A percentile compares a stretch with the other conserved stretches of the same genome.
These are phyloP conservation scores for Ametastegia equiseti DNA, from an alignment of 2,888 invertebrate genomes.

Conservation along the genomic window DNA sequence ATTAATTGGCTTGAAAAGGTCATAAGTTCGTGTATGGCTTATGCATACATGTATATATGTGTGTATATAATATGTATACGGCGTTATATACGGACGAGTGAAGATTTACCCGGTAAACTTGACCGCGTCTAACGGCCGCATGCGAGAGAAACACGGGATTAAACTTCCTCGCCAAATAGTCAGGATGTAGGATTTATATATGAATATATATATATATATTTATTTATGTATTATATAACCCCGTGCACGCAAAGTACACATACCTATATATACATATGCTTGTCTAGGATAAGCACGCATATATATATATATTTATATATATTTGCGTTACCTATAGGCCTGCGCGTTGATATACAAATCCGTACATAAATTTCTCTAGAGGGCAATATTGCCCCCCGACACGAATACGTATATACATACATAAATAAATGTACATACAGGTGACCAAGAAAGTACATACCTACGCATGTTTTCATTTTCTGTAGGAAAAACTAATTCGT, in stretches of 20 bases:
- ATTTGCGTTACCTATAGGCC: too few relatives aligned
- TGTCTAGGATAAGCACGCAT: too few relatives aligned
- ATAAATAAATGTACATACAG: background rate
- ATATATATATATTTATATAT: too few relatives aligned
- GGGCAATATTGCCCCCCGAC: too few relatives aligned
- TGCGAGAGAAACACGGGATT: slow-evolving; percentile 21
- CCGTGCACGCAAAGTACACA: background rate
- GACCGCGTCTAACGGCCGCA: background rate
- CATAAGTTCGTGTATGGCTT: background rate
- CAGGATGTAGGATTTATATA: background rate
- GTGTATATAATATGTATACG: background rate
- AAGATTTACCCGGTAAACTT: background rate
- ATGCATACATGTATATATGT: background rate
- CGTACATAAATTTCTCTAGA: too few relatives aligned
- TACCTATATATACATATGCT: background rate
- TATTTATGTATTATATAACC: slow-evolving; percentile 12
- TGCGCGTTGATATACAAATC: too few relatives aligned
- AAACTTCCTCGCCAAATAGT: slow-evolving; percentile 25
- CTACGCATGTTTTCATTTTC: too few relatives aligned
- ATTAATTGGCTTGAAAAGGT: slow-evolving; percentile 31
- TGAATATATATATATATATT: slow-evolving; percentile 30
- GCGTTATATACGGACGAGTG: background rate
- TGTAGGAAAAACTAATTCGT: too few relatives aligned
- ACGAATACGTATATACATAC: background rate
- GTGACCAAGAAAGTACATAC: background rate